A percentile compares a stretch with the other conserved stretches of the same genome.
phyloP scores from a whole-genome alignment of 2,797 vertebrate genomes.

The Nyctibius grandis region DNA sequence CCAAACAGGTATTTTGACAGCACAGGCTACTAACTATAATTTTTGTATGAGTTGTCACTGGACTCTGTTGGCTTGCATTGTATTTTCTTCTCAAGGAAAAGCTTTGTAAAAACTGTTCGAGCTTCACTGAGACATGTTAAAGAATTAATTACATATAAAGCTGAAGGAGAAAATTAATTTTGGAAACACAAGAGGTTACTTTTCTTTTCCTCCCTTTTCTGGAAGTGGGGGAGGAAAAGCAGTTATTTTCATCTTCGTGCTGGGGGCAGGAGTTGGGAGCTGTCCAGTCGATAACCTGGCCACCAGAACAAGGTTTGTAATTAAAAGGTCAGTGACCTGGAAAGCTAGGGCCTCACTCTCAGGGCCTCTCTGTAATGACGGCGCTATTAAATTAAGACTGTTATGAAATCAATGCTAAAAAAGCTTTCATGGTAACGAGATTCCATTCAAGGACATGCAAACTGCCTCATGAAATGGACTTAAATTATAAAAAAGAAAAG shows the following conservation, averaged over 20 bases:
- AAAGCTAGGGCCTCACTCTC: constrained; percentile 81
- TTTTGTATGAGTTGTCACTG: neutral
- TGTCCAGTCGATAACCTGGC: constrained; percentile 84
- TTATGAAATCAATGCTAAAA: constrained; percentile 87
- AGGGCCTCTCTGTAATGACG: constrained; percentile 80
- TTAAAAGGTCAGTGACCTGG: constrained; percentile 89
- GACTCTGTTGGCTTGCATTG: neutral
- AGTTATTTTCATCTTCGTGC: constrained; percentile 73
- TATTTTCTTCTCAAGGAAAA: constrained; percentile 51
- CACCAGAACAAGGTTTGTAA: constrained; percentile 85
- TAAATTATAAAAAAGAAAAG: constrained; percentile 74
- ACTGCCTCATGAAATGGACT: constrained; percentile 74
- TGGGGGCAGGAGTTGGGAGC: constrained; percentile 76
- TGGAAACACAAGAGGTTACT: constrained; percentile 76
- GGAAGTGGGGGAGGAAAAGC: constrained; percentile 70
- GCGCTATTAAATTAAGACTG: constrained; percentile 85
- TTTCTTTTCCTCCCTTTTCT: constrained; percentile 68
- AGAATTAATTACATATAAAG: constrained; percentile 80
- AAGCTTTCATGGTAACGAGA: constrained; percentile 85
- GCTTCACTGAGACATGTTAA: constrained; percentile 69
- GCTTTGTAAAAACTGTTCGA: constrained; percentile 47
- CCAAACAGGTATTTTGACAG: neutral
- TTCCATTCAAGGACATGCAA: constrained; percentile 82
- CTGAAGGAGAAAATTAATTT: constrained; percentile 79
- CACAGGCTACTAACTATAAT: neutral